Conservation (phyloP, 2,888 invertebrate genomes). For the Selenia dentaria region DNA sequence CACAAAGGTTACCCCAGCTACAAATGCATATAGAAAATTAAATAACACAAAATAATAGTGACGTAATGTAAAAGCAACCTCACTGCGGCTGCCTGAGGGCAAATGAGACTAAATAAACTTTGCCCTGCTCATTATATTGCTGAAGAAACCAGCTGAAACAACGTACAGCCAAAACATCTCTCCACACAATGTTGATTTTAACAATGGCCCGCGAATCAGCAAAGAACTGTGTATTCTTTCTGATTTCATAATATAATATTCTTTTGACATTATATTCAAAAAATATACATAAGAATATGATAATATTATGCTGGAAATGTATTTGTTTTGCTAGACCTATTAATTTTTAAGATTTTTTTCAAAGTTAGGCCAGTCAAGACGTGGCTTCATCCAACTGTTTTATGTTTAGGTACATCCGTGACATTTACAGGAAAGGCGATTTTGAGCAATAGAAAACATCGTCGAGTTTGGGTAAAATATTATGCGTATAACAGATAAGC, state of each 20-base stretch:
- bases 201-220: conserved; percentile 7
- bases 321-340: too few relatives aligned
- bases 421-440: too few relatives aligned
- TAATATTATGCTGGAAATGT: too few relatives aligned
- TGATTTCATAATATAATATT: too few relatives aligned
- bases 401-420: too few relatives aligned
- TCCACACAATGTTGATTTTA: conserved; percentile 8
- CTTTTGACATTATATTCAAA: not conserved
- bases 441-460: too few relatives aligned
- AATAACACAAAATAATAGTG: conserved; percentile 15
- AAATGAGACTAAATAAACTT: conserved; percentile 48
- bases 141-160: conserved; percentile 45
- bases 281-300: too few relatives aligned
- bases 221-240: not conserved
- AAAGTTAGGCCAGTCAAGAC: too few relatives aligned
- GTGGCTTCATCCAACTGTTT: too few relatives aligned
- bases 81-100: conserved; percentile 29
- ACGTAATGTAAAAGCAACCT: conserved; percentile 29
- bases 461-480: too few relatives aligned
- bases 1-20: conserved; percentile 9
- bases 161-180: conserved; percentile 28
- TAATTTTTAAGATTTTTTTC: too few relatives aligned
- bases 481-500: too few relatives aligned
- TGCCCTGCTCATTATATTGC: conserved; percentile 43
- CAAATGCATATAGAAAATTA: conserved; percentile 21